Percentiles rank a stretch among this genome's conserved stretches.
These are phyloP conservation scores for Carabus problematicus DNA, from an alignment of 2,888 invertebrate genomes.

Conservation along the genomic window DNA sequence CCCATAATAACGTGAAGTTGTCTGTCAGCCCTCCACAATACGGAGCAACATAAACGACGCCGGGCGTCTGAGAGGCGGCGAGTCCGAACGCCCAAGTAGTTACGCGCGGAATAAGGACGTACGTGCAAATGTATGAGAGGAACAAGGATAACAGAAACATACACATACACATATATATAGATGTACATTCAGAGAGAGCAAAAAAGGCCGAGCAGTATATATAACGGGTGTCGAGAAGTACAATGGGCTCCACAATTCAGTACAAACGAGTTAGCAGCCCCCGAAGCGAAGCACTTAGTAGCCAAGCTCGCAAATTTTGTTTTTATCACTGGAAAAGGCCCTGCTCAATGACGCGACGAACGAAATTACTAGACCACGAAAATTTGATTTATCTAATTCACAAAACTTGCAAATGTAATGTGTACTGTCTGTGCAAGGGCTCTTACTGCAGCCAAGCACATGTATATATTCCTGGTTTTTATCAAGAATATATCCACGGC, in stretches of 20 bases:
- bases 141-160: slow-evolving; percentile 1
- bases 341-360: too few species aligned
- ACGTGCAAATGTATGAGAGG: slow-evolving; percentile 2
- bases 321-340: slow-evolving; percentile 3
- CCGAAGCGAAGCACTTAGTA: slow-evolving; percentile 4
- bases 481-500: too few species aligned
- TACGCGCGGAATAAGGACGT: slow-evolving; percentile 7
- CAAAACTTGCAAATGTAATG: neutral
- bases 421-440: neutral
- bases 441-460: neutral
- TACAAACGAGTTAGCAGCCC: slow-evolving; percentile 18
- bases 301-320: slow-evolving; percentile 3
- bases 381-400: neutral
- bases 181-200: neutral
- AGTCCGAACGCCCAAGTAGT: slow-evolving; percentile 17
- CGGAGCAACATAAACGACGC: slow-evolving; percentile 13
- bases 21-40: slow-evolving; percentile 1
- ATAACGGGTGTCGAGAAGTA: slow-evolving; percentile 14
- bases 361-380: too few species aligned
- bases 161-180: neutral
- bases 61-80: slow-evolving; percentile 10
- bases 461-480: neutral
- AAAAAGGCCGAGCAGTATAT: slow-evolving; percentile 12
- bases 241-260: slow-evolving; percentile 12
- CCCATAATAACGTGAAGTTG: neutral